Conservation (phyloP, 2,113 vertebrate genomes). For the Macquaria ambigua region DNA sequence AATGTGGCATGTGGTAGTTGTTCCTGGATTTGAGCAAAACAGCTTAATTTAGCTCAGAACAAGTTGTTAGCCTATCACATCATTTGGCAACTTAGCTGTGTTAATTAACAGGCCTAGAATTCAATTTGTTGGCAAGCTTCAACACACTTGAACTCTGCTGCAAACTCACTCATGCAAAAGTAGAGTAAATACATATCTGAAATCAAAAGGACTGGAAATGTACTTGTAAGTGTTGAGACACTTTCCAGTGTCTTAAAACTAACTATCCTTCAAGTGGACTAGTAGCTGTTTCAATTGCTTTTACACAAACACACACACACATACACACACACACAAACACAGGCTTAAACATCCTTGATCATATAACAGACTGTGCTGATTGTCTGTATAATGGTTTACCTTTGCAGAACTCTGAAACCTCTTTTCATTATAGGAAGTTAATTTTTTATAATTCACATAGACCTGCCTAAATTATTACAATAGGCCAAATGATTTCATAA, state of each 20-base stretch:
- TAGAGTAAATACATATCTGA: neutral
- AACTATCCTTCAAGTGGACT: no score
- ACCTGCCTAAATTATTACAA: no score
- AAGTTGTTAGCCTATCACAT: slow-evolving; percentile 3
- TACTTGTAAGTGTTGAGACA: neutral
- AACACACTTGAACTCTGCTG: slow-evolving; percentile 9
- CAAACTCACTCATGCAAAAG: neutral
- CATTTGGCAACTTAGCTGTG: slow-evolving; percentile 10
- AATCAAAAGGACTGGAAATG: neutral
- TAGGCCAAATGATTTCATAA: no score
- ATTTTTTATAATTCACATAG: no score
- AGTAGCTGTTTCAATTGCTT: no score
- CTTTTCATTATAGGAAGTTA: no score
- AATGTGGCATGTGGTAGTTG: neutral
- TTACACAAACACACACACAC: neutral
- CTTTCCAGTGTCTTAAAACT: neutral
- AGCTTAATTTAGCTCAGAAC: neutral
- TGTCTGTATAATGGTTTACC: no score
- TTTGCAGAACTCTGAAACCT: no score
- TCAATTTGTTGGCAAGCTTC: slow-evolving; percentile 1
- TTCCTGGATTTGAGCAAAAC: neutral
- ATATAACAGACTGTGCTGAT: no score
- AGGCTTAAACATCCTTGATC: no score
- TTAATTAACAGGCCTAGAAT: slow-evolving; percentile 11
- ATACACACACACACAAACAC: neutral